phyloP scores from a whole-genome alignment of 2,797 vertebrate species.

The Chaetophractus vellerosus region DNA sequence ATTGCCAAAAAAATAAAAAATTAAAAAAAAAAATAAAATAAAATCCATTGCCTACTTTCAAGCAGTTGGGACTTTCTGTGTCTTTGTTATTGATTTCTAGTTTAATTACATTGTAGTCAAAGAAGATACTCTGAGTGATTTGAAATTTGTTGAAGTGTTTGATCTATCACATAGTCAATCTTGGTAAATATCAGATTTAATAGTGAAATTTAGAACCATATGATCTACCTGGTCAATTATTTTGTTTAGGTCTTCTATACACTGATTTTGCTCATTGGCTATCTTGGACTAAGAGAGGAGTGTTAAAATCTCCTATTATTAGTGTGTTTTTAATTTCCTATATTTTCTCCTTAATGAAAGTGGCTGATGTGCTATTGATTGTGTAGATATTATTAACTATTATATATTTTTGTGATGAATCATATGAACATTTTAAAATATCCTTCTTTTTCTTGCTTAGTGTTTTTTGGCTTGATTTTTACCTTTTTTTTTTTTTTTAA shows the following conservation, averaged over 20 bases:
- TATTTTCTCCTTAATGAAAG: slow-evolving; percentile 23
- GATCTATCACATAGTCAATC: too few relatives aligned
- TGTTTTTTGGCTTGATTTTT: neutral
- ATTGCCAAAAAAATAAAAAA: too few relatives aligned
- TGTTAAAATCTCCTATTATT: neutral
- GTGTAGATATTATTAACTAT: neutral
- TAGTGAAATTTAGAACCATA: neutral
- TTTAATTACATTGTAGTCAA: neutral
- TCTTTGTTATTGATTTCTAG: neutral
- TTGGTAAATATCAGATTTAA: neutral
- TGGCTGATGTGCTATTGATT: neutral
- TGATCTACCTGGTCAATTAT: neutral
- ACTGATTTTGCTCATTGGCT: neutral
- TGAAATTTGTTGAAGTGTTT: neutral
- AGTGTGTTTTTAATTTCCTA: neutral
- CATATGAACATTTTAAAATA: neutral
- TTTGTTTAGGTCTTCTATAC: neutral
- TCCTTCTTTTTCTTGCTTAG: neutral
- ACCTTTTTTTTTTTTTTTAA: too few relatives aligned
- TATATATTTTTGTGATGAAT: neutral
- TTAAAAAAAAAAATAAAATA: too few relatives aligned
- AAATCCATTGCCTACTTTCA: too few relatives aligned
- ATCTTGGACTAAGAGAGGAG: neutral
- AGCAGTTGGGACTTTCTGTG: neutral
- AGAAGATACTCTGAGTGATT: neutral